Percentiles rank a stretch among this genome's conserved stretches.
Evolutionary conservation across 1,140 invertebrate species (phyloP).

Genomic region (Patella vulgata): DNA sequence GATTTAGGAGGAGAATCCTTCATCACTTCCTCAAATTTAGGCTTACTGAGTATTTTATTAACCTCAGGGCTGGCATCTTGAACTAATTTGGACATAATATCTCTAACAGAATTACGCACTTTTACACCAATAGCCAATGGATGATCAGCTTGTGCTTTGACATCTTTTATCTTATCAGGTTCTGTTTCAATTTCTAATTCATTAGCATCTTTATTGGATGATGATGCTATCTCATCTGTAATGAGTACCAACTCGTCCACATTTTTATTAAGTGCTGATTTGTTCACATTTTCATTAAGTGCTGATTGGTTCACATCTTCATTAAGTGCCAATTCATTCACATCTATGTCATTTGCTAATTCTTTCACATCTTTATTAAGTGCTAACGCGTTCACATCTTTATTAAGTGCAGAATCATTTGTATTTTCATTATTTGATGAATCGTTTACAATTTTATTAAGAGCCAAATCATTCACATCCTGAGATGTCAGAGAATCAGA

Average conservation of each 20-base stretch:
- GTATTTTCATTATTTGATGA: no score
- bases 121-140: conserved; percentile 33
- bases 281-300: neutral
- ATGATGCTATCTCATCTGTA: neutral
- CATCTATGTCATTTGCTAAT: neutral
- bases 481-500: no score
- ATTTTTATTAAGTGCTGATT: conserved; percentile 3
- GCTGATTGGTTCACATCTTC: conserved; percentile 2
- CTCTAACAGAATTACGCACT: conserved; percentile 33
- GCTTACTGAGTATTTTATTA: conserved; percentile 14
- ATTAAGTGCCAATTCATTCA: neutral
- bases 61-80: conserved; percentile 20
- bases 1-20: neutral
- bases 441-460: no score
- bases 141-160: neutral
- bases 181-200: neutral
- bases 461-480: no score
- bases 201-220: conserved; percentile 2
- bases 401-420: no score
- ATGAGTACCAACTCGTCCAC: conserved; percentile 19
- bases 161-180: neutral
- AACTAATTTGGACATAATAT: conserved; percentile 35
- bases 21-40: conserved; percentile 9
- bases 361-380: neutral
- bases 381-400: no score